Evolutionary conservation across 2,888 invertebrate genomes (phyloP).

Genomic region (Phania funesta): DNA sequence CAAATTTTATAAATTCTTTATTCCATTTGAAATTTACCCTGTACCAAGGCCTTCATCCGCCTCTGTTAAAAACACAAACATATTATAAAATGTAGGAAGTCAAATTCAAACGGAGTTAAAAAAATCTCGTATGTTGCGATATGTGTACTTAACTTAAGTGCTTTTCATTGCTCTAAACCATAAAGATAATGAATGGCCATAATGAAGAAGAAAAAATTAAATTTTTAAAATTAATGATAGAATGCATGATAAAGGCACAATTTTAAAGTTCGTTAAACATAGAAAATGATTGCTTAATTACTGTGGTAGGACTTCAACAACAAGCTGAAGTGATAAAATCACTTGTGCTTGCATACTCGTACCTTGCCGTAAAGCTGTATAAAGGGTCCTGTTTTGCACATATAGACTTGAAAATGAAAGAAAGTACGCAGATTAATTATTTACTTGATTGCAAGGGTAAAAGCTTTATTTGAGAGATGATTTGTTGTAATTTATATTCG

Average conservation of each 20-base stretch:
- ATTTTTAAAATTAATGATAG: constrained; percentile 21
- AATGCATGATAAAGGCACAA: constrained; percentile 41
- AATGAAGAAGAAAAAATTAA: constrained; percentile 30
- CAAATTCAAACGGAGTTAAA: not conserved
- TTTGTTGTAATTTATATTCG: no score
- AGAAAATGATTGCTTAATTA: constrained; percentile 20
- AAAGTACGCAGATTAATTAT: no score
- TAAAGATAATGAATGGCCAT: constrained; percentile 61
- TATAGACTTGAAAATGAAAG: no score
- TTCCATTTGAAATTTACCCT: no score
- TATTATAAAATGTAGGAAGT: not conserved
- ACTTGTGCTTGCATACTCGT: not conserved
- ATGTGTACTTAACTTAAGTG: constrained; percentile 71
- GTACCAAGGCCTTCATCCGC: no score
- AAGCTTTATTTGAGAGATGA: no score
- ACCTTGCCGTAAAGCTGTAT: no score
- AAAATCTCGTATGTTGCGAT: constrained; percentile 52
- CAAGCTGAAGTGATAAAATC: constrained; percentile 19
- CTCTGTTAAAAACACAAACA: not conserved
- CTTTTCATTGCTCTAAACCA: constrained; percentile 70
- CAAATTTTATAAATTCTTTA: no score
- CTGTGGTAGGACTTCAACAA: constrained; percentile 13
- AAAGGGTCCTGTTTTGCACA: no score
- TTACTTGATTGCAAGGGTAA: no score
- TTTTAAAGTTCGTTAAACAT: constrained; percentile 31